These are phyloP conservation scores for Eunapius fragilis DNA, from an alignment of 37 sponge, comb jelly and placozoan species.

Conservation along the genomic window DNA sequence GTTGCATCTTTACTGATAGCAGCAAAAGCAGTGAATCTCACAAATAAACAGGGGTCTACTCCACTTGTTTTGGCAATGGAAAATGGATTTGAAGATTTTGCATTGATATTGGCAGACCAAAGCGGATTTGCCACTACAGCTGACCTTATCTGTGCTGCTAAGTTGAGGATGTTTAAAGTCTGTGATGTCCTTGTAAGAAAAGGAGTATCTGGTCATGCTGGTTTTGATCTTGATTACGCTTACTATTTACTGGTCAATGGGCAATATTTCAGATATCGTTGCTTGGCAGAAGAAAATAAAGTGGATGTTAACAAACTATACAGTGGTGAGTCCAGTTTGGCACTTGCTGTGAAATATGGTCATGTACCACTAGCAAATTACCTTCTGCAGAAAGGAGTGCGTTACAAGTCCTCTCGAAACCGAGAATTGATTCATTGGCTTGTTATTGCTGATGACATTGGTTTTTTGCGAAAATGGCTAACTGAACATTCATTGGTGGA, in stretches of 20 bases:
- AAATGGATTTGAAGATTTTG: not conserved
- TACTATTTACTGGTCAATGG: not conserved
- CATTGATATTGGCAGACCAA: not conserved
- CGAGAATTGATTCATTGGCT: not conserved
- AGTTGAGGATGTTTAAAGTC: not conserved
- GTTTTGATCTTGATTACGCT: not conserved
- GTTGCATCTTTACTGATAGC: not conserved
- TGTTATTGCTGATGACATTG: not conserved
- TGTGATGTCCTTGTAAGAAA: not conserved
- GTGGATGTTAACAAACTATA: not conserved
- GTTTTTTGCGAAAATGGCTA: not conserved
- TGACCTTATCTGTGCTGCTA: not conserved
- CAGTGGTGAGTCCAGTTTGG: not conserved
- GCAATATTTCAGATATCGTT: not conserved
- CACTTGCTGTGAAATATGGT: not conserved
- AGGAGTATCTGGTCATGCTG: not conserved
- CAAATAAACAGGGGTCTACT: not conserved
- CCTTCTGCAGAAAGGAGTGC: not conserved
- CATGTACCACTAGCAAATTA: not conserved
- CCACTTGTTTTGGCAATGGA: not conserved
- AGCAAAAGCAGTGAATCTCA: not conserved
- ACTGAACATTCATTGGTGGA: not conserved
- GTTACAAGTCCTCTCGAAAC: not conserved
- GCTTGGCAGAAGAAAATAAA: not conserved
- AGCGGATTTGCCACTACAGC: not conserved